Evolutionary conservation across 1,140 invertebrate genomes (phyloP).

Genomic region (Zaprionus taronus): DNA sequence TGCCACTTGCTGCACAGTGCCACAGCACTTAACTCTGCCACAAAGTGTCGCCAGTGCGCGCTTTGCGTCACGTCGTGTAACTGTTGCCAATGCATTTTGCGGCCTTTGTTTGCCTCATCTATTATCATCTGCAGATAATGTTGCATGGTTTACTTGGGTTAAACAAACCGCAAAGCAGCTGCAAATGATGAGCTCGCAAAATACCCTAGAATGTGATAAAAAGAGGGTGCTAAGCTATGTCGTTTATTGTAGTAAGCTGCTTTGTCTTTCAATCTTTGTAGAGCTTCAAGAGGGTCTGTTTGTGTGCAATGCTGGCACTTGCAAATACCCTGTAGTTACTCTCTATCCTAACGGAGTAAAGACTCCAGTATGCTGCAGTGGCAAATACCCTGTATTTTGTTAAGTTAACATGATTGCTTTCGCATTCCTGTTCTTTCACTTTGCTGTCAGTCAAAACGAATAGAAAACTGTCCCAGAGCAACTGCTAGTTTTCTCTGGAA

Average conservation of each 20-base stretch:
- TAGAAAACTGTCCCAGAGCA: not conserved
- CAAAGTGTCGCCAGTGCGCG: constrained; percentile 20
- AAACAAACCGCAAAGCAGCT: not conserved
- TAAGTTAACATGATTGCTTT: too few species aligned
- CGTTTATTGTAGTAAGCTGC: not conserved
- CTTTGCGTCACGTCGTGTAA: constrained; percentile 1
- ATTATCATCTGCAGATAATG: constrained; percentile 36
- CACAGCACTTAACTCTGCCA: constrained; percentile 32
- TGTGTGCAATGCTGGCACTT: too few species aligned
- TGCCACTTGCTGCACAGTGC: not conserved
- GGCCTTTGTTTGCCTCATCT: constrained; percentile 28
- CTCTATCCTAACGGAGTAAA: not conserved
- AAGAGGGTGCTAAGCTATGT: not conserved
- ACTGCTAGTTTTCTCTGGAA: not conserved
- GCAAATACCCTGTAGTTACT: too few species aligned
- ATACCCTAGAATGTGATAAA: not conserved
- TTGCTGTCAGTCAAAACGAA: not conserved
- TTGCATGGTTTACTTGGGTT: constrained; percentile 1
- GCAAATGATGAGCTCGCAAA: not conserved
- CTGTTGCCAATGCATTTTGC: constrained; percentile 24
- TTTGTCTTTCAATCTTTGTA: not conserved
- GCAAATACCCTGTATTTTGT: too few species aligned
- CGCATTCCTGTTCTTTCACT: not conserved
- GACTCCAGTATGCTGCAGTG: too few species aligned
- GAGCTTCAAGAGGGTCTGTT: not conserved